Conservation (phyloP, 2,113 vertebrate genomes). For the Progne subis region DNA sequence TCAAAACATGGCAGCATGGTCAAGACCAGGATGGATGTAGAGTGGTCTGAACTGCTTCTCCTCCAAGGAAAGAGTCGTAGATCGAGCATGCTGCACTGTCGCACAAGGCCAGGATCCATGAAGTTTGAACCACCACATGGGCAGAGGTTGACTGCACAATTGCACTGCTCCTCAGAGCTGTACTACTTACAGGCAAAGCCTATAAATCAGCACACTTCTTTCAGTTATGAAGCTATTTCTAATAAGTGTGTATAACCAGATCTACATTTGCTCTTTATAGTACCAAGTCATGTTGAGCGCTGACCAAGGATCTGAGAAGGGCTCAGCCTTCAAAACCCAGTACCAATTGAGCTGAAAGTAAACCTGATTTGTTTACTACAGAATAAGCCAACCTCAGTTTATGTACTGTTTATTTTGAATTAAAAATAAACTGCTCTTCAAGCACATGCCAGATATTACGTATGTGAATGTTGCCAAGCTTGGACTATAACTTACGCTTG, state of each 20-base stretch:
- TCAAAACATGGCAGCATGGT: neutral
- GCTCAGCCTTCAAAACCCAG: neutral
- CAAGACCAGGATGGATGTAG: neutral
- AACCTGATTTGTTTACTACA: neutral
- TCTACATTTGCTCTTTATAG: neutral
- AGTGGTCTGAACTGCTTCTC: neutral
- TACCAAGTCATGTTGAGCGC: neutral
- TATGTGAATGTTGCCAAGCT: neutral
- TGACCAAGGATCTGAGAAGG: neutral
- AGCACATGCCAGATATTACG: neutral
- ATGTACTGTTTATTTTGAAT: neutral
- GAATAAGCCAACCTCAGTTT: neutral
- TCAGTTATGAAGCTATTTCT: neutral
- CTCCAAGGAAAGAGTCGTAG: neutral
- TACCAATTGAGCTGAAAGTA: neutral
- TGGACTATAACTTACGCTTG: neutral
- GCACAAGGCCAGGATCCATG: neutral
- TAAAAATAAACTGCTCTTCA: neutral
- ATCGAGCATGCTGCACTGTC: neutral
- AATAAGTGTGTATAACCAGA: neutral
- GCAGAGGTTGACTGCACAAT: neutral
- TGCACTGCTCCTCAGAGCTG: neutral
- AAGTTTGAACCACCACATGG: fast-evolving
- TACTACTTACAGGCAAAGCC: neutral
- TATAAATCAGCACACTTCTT: neutral